Evolutionary conservation across 2,113 vertebrate genomes (phyloP).

Genomic region (Aphelocoma coerulescens): DNA sequence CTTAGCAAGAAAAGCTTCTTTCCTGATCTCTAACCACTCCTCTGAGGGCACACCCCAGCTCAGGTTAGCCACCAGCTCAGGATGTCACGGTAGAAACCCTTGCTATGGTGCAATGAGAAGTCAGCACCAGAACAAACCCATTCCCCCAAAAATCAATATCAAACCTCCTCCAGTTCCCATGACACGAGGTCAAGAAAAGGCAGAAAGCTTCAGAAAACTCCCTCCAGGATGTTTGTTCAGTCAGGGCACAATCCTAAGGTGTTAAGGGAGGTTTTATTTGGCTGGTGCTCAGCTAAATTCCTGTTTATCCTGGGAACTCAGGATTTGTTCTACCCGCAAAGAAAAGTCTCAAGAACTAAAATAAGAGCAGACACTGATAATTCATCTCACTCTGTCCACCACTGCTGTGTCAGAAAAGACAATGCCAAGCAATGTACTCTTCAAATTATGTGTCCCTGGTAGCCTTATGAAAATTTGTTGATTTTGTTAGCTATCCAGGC

Average conservation of each 20-base stretch:
- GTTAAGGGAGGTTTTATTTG: not conserved
- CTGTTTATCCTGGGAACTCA: not conserved
- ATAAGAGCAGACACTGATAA: not conserved
- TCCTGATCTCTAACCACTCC: too few relatives aligned
- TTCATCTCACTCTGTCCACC: not conserved
- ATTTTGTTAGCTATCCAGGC: not conserved
- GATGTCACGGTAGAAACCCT: rapidly evolving
- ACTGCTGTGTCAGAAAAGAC: not conserved
- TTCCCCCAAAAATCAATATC: not conserved
- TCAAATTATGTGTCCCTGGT: not conserved
- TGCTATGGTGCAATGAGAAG: not conserved
- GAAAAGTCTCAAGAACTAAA: not conserved
- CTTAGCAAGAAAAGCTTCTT: not conserved
- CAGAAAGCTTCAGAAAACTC: not conserved
- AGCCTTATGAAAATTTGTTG: not conserved
- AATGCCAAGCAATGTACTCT: not conserved
- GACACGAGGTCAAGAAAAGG: not conserved
- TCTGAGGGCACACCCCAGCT: not conserved
- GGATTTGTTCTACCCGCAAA: not conserved
- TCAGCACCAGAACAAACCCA: not conserved
- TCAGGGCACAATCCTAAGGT: not conserved
- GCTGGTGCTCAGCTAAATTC: not conserved
- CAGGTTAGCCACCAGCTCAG: not conserved
- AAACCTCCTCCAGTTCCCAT: not conserved
- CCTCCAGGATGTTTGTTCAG: not conserved